phyloP scores from a whole-genome alignment of 2,113 vertebrate species.

The Ciconia maguari region DNA sequence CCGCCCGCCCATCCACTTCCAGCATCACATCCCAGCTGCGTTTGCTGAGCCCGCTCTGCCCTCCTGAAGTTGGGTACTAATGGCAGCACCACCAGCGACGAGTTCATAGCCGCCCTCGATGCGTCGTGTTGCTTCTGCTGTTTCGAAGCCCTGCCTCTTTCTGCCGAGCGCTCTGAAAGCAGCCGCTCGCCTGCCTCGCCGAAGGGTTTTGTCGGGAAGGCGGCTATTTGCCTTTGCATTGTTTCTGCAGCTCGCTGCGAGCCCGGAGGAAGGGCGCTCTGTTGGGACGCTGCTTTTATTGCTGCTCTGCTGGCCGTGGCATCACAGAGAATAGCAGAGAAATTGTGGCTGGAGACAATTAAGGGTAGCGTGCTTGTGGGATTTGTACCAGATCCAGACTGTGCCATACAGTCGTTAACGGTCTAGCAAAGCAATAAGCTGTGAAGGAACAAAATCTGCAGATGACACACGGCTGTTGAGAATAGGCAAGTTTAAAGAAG shows the following conservation, averaged over 20 bases:
- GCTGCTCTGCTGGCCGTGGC: background rate
- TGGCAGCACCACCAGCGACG: background rate
- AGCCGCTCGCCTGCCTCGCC: background rate
- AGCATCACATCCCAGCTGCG: background rate
- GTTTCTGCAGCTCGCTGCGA: background rate
- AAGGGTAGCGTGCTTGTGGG: background rate
- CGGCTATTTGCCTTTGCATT: background rate
- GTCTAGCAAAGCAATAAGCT: background rate
- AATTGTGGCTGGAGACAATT: background rate
- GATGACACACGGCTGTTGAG: background rate
- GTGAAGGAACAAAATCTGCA: background rate
- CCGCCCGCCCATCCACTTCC: no score
- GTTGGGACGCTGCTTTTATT: background rate
- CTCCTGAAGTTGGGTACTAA: no score
- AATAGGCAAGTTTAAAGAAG: background rate
- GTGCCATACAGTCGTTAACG: background rate
- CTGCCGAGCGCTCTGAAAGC: background rate
- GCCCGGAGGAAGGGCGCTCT: background rate
- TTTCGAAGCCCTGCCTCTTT: background rate
- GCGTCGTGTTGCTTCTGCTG: no score
- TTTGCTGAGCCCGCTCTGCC: background rate
- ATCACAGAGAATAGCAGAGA: conserved; percentile 4
- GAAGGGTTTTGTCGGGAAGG: background rate
- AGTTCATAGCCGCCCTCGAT: background rate
- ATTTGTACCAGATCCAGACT: background rate